Conservation (phyloP, 2,888 invertebrate species). For the Clistopyga incitator region DNA sequence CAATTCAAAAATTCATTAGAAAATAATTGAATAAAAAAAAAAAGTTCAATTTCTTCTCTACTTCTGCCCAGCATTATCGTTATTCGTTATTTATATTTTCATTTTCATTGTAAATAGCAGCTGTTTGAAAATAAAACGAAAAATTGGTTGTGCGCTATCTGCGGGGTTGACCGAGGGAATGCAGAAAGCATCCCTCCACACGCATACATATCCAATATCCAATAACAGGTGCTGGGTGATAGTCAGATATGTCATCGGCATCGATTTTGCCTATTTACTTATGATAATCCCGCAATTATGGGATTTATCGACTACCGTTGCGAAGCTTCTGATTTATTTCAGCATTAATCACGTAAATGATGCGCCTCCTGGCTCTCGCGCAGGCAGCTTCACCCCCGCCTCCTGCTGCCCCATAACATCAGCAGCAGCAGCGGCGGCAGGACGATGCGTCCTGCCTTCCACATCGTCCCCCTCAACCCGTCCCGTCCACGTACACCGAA, state of each 20-base stretch:
- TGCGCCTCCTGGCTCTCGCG: conserved; percentile 74
- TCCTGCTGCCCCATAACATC: conserved; percentile 76
- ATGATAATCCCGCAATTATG: conserved; percentile 84
- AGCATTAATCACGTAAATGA: conserved; percentile 84
- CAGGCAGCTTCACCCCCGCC: conserved; percentile 74
- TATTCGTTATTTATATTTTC: too few species aligned
- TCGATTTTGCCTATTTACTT: conserved; percentile 81
- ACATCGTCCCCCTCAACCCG: conserved; percentile 49
- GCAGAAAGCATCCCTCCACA: conserved; percentile 21
- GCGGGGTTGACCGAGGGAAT: conserved; percentile 44
- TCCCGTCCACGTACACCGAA: conserved; percentile 71
- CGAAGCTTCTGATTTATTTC: conserved; percentile 83
- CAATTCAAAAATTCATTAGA: too few species aligned
- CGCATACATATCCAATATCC: conserved; percentile 65
- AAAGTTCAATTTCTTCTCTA: too few species aligned
- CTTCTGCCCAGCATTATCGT: too few species aligned
- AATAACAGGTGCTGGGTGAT: conserved; percentile 70
- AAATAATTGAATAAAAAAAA: too few species aligned
- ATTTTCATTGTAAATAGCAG: too few species aligned
- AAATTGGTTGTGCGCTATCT: not conserved
- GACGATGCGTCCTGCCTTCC: conserved; percentile 35
- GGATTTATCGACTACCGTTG: conserved; percentile 83
- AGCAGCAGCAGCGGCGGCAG: conserved; percentile 46
- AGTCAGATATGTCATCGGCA: conserved; percentile 73
- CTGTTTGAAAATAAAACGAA: too few species aligned